Base-by-base conservation (phyloP, 2,888 invertebrate species). In the Erynnis tages region DNA sequence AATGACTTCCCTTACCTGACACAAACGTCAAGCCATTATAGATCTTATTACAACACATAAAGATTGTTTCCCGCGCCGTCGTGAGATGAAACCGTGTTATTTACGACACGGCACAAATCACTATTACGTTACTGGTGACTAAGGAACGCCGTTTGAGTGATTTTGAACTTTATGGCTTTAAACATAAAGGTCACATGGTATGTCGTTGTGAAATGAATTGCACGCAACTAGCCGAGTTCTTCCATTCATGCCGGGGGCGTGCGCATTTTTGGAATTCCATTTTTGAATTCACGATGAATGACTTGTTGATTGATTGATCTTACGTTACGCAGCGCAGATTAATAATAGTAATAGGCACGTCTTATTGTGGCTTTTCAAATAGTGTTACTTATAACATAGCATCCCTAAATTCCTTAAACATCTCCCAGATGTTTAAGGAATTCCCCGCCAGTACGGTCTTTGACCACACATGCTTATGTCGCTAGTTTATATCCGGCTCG, bases 191-290 rank as follows among this genome's bases (percentile, higher is more conserved):
- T 30, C n/a, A 30, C n/a, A 2, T 4, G 2, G 21, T 29, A 7
- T 21, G 29, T 11, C 37, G 13, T 38, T 13, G 19, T 29, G 29
- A 14, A 30, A 30, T 17, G 4, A 2, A 5, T 17, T 10, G 14
- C 17, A 35, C 10, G 11, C 21, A 13, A 47, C 45, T 27, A 19
- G 11, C 4, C 3, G 2, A 19, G 29, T 25, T 47, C 47, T 38
- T 48, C 30, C 47, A 48, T 48, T 48, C 47, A 48, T 30, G 30
- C 38, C 21, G 34, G 48, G 23, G 38, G 40, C 48, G 40, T 32
- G 32, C 7, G 48, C 48, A 48, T 48, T 48, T 40, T 48, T 48
- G 40, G 32, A 14, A 48, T 40, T 48, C 40, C 48, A 40, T 17
- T 46, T 46, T 48, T 48, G 23, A 8, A 32, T 30, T 4, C n/a